Percentiles rank a stretch among this genome's conserved stretches.
These are phyloP conservation scores for Tipula helvola DNA, from an alignment of 2,888 invertebrate species.

Conservation along the genomic window DNA sequence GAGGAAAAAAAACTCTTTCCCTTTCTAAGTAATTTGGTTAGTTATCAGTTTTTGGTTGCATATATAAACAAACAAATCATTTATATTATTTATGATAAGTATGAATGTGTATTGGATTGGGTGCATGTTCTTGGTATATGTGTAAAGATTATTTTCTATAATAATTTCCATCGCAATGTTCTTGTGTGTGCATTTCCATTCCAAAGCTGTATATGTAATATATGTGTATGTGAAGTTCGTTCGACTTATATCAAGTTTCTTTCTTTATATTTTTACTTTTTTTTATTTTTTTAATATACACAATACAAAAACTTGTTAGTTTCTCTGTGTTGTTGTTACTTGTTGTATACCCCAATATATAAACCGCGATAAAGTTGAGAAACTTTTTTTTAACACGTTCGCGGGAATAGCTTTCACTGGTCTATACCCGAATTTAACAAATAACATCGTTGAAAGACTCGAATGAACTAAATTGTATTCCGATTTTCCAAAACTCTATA, in stretches of 20 bases:
- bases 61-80: neutral
- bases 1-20: neutral
- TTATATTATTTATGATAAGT: neutral
- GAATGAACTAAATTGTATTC: too few species aligned
- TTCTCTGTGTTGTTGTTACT: neutral
- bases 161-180: neutral
- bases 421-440: neutral
- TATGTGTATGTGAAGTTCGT: neutral
- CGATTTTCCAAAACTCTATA: too few species aligned
- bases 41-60: neutral
- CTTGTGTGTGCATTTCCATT: neutral
- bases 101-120: neutral
- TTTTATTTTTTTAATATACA: neutral
- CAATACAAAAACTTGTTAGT: neutral
- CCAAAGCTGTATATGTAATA: neutral
- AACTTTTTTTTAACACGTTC: neutral
- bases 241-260: conserved; percentile 4
- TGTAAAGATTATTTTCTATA: neutral
- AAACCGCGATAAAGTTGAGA: neutral
- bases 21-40: neutral
- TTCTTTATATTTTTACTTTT: neutral
- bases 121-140: neutral
- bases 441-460: too few species aligned
- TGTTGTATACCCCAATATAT: neutral
- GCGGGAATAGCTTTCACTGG: neutral